phyloP scores from a whole-genome alignment of 2,113 vertebrate genomes.

The Cariama cristata region DNA sequence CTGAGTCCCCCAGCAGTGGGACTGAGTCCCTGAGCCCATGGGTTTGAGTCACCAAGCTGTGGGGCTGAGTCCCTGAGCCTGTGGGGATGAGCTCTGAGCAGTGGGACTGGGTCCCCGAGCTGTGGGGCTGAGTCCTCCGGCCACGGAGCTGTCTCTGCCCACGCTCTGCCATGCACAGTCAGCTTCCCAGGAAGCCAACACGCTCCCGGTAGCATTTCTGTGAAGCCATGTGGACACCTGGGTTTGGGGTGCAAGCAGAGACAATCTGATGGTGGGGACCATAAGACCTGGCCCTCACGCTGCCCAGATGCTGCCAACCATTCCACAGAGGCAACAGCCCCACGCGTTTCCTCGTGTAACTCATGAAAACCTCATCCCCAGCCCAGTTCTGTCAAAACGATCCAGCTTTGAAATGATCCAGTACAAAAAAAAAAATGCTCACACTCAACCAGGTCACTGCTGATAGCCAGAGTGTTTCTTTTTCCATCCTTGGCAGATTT shows the following conservation, averaged over 20 bases:
- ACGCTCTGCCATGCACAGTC: fast-evolving
- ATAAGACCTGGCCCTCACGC: not conserved
- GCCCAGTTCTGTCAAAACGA: not conserved
- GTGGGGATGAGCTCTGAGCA: fast-evolving
- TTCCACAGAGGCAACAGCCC: fast-evolving
- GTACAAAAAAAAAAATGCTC: not conserved
- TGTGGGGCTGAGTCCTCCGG: fast-evolving
- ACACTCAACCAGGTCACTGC: not conserved
- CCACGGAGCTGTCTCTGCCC: not conserved
- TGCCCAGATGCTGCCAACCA: not conserved
- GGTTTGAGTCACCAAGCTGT: too few relatives aligned
- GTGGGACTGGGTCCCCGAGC: fast-evolving
- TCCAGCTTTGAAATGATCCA: not conserved
- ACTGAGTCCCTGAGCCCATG: not conserved
- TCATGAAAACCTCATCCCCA: not conserved
- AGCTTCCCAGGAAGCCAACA: fast-evolving
- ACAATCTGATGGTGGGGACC: fast-evolving
- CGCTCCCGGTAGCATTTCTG: fast-evolving
- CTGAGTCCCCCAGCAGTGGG: not conserved
- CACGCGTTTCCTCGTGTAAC: fast-evolving
- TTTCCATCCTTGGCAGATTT: not conserved
- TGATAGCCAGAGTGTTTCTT: not conserved
- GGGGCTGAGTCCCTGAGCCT: not conserved
- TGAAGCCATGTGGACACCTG: fast-evolving
- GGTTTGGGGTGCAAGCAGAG: fast-evolving